These are phyloP conservation scores for Bellardia bayeri DNA, from an alignment of 2,888 invertebrate genomes.

Conservation along the genomic window DNA sequence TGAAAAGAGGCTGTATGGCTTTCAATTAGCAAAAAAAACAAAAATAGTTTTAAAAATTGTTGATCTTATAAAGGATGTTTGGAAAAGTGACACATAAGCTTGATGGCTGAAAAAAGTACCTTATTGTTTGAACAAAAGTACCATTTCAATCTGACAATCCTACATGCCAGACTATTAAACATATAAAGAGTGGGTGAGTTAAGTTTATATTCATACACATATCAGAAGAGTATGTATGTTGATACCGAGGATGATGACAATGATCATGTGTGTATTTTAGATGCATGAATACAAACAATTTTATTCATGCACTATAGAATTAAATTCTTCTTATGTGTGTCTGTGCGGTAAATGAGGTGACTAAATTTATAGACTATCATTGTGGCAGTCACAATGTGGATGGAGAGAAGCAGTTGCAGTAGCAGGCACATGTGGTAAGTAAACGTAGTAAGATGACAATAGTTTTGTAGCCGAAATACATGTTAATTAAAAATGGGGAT, in stretches of 20 bases:
- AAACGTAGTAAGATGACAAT: slow-evolving; percentile 1
- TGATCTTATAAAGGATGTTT: too few relatives aligned
- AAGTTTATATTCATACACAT: slow-evolving; percentile 38
- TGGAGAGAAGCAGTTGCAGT: not conserved
- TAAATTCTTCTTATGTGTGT: slow-evolving; percentile 24
- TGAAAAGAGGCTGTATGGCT: too few relatives aligned
- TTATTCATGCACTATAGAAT: slow-evolving; percentile 46
- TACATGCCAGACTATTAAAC: not conserved
- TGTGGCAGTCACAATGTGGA: not conserved
- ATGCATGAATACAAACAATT: slow-evolving; percentile 41
- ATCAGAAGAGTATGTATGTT: not conserved
- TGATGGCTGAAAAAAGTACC: too few relatives aligned
- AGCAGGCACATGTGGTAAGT: slow-evolving; percentile 20
- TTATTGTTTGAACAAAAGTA: not conserved
- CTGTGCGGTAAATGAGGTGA: slow-evolving; percentile 54
- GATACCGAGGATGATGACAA: slow-evolving; percentile 28
- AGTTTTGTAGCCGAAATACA: slow-evolving; percentile 34
- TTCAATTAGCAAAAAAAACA: too few relatives aligned
- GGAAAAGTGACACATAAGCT: too few relatives aligned
- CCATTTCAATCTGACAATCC: not conserved
- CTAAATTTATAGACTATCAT: slow-evolving; percentile 54
- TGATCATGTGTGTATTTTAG: slow-evolving; percentile 51
- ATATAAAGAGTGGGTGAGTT: not conserved
- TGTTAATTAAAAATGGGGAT: slow-evolving; percentile 46
- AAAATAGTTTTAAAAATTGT: too few relatives aligned